Conservation (phyloP, 2,797 vertebrate species). For the Hipposideros larvatus region DNA sequence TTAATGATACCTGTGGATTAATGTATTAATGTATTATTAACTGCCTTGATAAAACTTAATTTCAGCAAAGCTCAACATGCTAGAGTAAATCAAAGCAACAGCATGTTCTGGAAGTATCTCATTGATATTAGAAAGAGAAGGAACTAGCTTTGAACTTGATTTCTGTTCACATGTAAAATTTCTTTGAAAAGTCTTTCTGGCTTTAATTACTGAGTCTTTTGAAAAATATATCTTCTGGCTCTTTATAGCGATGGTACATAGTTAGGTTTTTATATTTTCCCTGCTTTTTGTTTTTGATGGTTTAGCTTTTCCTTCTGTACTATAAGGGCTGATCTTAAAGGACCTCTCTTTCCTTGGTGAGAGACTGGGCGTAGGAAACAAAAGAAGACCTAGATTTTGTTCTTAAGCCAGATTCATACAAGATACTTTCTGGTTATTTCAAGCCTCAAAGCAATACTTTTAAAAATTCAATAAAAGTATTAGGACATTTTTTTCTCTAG, state of each 20-base stretch:
- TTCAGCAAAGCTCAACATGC: background rate
- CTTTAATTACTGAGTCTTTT: background rate
- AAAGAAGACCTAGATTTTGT: constrained; percentile 7
- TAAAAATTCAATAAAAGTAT: constrained; percentile 27
- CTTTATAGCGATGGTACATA: background rate
- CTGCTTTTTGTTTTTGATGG: background rate
- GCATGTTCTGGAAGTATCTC: background rate
- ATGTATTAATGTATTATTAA: background rate
- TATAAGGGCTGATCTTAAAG: background rate
- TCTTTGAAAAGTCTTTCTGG: background rate
- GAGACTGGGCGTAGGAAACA: background rate
- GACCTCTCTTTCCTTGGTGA: background rate
- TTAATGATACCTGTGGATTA: background rate
- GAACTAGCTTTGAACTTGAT: background rate
- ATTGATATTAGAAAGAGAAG: background rate
- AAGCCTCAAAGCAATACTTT: background rate
- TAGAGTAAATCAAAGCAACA: background rate
- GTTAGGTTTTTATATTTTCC: background rate
- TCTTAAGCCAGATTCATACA: constrained; percentile 12
- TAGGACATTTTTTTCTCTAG: background rate
- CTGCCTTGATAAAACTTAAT: background rate
- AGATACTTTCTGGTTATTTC: background rate
- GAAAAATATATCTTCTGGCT: background rate
- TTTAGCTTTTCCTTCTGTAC: background rate
- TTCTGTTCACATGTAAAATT: background rate